Percentiles rank a stretch among this genome's conserved stretches.
Conservation (phyloP, 2,113 vertebrate species). For the Acrocephalus kingi region DNA sequence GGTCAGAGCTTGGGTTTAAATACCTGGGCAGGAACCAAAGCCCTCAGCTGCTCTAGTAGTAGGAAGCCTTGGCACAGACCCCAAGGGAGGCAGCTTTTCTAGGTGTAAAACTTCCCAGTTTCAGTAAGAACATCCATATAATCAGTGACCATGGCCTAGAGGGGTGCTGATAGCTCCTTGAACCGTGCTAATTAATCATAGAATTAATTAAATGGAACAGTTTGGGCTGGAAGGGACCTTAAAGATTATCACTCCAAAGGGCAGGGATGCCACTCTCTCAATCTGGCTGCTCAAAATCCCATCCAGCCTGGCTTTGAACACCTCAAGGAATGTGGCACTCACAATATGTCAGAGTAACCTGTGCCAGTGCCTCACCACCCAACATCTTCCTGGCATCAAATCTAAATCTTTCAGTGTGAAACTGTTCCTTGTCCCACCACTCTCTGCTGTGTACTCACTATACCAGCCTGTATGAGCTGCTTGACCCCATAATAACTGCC, state of each 20-base stretch:
- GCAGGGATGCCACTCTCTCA: too few relatives aligned
- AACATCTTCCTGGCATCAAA: background rate
- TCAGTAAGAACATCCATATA: background rate
- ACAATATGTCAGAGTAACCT: background rate
- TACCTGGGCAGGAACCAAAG: background rate
- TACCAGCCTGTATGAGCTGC: background rate
- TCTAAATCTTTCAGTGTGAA: background rate
- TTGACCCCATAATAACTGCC: too few relatives aligned
- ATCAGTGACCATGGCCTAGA: background rate
- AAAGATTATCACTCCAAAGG: background rate
- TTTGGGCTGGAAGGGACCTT: background rate
- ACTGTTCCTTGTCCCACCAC: accelerated
- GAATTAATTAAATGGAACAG: background rate
- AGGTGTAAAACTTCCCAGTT: background rate
- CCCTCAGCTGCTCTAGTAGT: background rate
- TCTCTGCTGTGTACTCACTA: background rate
- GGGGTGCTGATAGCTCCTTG: background rate
- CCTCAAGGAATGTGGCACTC: background rate
- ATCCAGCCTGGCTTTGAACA: background rate
- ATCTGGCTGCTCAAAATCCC: background rate
- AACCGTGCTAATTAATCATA: background rate
- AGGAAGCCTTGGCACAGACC: background rate
- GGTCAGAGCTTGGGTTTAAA: background rate
- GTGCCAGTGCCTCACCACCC: background rate
- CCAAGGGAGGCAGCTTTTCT: background rate